These are phyloP conservation scores for Rhombomys opimus DNA, from an alignment of 2,113 vertebrate genomes.

Conservation along the genomic window DNA sequence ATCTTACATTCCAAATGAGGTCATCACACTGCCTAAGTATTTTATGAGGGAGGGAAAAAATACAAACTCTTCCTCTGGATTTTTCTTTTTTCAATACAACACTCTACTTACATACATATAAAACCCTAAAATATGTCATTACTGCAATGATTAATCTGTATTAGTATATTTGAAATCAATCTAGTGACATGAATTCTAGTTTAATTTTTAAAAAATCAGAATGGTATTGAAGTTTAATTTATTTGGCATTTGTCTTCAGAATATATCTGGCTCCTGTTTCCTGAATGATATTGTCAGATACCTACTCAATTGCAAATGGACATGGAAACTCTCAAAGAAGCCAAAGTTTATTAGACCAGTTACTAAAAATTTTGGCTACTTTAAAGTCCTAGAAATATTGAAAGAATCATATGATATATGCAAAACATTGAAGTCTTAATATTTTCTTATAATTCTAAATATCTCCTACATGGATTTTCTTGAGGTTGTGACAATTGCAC, in stretches of 20 bases:
- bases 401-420: not conserved
- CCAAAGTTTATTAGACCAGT: not conserved
- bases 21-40: not conserved
- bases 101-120: not conserved
- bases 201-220: not conserved
- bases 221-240: not conserved
- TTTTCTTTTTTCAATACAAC: not conserved
- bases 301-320: not conserved
- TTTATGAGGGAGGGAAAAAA: not conserved
- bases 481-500: not conserved
- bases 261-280: not conserved
- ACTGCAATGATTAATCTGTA: not conserved
- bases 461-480: not conserved
- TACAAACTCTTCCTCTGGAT: not conserved
- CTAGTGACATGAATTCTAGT: not conserved
- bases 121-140: not conserved
- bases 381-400: not conserved
- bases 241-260: conserved; percentile 23
- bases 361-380: not conserved
- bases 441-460: not conserved
- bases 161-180: not conserved
- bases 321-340: not conserved
- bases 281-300: not conserved
- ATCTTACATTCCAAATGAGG: not conserved
- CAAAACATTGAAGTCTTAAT: not conserved